phyloP scores from a whole-genome alignment of 2,888 invertebrate genomes.

The Dynastes maya region DNA sequence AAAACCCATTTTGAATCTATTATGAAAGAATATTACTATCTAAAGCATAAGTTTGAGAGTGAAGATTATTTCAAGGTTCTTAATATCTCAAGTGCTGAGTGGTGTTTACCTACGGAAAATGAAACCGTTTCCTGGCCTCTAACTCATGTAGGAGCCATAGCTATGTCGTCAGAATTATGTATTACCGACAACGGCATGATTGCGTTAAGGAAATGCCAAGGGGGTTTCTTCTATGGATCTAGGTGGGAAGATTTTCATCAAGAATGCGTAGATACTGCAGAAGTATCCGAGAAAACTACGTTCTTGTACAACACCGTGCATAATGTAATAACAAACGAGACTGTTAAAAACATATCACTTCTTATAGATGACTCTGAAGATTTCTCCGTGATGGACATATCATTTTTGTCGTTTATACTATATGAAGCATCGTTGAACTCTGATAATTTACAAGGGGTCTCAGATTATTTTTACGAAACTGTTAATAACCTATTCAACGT shows the following conservation, averaged over 20 bases:
- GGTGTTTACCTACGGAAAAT: slow-evolving; percentile 62
- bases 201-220: slow-evolving; percentile 74
- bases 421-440: slow-evolving; percentile 48
- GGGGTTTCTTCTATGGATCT: slow-evolving; percentile 75
- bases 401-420: slow-evolving; percentile 62
- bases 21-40: slow-evolving; percentile 51
- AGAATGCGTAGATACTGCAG: slow-evolving; percentile 56
- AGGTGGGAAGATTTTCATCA: slow-evolving; percentile 71
- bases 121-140: slow-evolving; percentile 69
- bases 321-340: slow-evolving; percentile 53
- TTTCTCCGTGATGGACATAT: slow-evolving; percentile 63
- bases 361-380: slow-evolving; percentile 56
- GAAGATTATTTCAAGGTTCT: slow-evolving; percentile 49
- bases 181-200: slow-evolving; percentile 75
- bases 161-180: slow-evolving; percentile 75
- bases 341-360: slow-evolving; percentile 57
- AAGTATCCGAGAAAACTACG: slow-evolving; percentile 55
- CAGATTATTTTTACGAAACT: slow-evolving; percentile 72
- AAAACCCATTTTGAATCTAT: slow-evolving; percentile 14
- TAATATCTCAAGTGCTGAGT: slow-evolving; percentile 61
- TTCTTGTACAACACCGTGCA: slow-evolving; percentile 56
- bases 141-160: slow-evolving; percentile 72
- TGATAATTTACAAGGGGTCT: slow-evolving; percentile 62
- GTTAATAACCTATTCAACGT: slow-evolving; percentile 70
- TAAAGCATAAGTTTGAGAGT: slow-evolving; percentile 37